Percentiles rank a stretch among this genome's conserved stretches.
phyloP scores from a whole-genome alignment of 2,797 vertebrate species.

The Serranus cabrilla region DNA sequence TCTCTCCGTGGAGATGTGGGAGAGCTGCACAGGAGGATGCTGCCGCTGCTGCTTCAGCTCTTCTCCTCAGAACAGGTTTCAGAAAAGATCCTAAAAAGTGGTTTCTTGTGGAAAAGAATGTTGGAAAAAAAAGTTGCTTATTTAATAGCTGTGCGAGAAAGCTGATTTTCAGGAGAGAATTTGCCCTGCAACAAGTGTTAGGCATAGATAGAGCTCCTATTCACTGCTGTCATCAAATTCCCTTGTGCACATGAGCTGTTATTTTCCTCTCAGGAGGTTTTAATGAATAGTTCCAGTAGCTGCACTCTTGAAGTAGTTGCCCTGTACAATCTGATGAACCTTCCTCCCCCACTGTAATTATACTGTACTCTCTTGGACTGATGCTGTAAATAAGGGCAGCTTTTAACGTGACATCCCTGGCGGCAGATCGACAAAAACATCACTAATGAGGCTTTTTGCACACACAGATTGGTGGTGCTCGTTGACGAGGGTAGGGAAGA shows the following conservation, averaged over 20 bases:
- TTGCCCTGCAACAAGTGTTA: conserved; percentile 28
- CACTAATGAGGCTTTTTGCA: conserved; percentile 25
- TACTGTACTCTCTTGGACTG: conserved; percentile 19
- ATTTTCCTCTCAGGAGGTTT: conserved; percentile 45
- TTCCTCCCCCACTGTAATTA: conserved; percentile 31
- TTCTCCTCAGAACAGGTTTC: conserved; percentile 20
- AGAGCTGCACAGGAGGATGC: conserved; percentile 20
- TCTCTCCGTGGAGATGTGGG: conserved; percentile 22
- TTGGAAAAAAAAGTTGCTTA: conserved; percentile 17
- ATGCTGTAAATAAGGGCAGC: conserved; percentile 34
- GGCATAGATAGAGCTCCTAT: not conserved
- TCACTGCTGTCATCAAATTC: conserved; percentile 2
- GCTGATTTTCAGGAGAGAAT: not conserved
- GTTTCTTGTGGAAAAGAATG: not conserved
- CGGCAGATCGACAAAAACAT: conserved; percentile 2
- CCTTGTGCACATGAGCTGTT: conserved; percentile 9
- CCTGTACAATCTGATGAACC: conserved; percentile 25
- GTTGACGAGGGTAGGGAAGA: not conserved
- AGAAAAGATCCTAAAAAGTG: conserved; percentile 23
- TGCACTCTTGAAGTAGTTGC: conserved; percentile 14
- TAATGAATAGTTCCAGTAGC: conserved; percentile 38
- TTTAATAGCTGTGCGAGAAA: not conserved
- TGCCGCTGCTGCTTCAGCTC: conserved; percentile 22
- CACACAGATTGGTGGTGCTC: not conserved
- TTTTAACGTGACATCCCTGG: not conserved